Percentiles rank a stretch among this genome's conserved stretches.
Evolutionary conservation across 1,140 invertebrate species (phyloP).

Genomic region (Drosophila pruinosa): DNA sequence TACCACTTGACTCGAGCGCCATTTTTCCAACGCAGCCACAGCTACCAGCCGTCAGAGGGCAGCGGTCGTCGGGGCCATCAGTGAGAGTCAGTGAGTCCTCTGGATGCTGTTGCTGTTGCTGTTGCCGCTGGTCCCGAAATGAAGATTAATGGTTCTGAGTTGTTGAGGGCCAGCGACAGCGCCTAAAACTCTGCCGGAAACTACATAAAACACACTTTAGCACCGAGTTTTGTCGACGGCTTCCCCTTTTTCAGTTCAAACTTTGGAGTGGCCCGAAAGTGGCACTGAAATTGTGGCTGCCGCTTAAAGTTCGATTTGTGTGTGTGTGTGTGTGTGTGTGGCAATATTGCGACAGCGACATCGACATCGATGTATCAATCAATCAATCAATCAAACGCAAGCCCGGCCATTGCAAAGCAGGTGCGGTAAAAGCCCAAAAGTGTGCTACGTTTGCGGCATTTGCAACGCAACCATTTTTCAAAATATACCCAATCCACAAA

Average conservation of each 20-base stretch:
- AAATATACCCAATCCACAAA: background rate
- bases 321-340: background rate
- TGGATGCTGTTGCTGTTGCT: background rate
- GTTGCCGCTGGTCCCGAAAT: slow-evolving; percentile 46
- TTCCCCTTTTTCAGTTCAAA: slow-evolving; percentile 45
- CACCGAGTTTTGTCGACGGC: slow-evolving; percentile 5
- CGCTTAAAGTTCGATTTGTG: slow-evolving; percentile 42
- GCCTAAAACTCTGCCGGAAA: slow-evolving; percentile 68
- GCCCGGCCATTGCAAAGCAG: slow-evolving; percentile 54
- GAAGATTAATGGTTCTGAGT: slow-evolving; percentile 75
- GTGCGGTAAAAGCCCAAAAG: slow-evolving; percentile 32
- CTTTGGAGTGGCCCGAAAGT: slow-evolving; percentile 54
- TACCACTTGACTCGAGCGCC: slow-evolving; percentile 74
- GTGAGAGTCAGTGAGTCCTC: slow-evolving; percentile 43
- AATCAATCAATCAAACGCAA: slow-evolving; percentile 59
- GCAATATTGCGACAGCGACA: slow-evolving; percentile 58
- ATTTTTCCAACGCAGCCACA: slow-evolving; percentile 47
- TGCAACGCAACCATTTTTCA: slow-evolving; percentile 63
- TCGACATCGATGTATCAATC: slow-evolving; percentile 23
- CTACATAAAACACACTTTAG: slow-evolving; percentile 74
- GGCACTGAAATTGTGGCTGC: slow-evolving; percentile 19
- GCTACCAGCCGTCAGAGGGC: slow-evolving; percentile 22
- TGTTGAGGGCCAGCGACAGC: slow-evolving; percentile 40
- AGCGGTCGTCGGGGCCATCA: slow-evolving; percentile 21
- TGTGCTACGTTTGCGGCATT: slow-evolving; percentile 8